Percentiles rank a stretch among this genome's conserved stretches.
Evolutionary conservation across 2,888 invertebrate species (phyloP).

Genomic region (Noctua comes): DNA sequence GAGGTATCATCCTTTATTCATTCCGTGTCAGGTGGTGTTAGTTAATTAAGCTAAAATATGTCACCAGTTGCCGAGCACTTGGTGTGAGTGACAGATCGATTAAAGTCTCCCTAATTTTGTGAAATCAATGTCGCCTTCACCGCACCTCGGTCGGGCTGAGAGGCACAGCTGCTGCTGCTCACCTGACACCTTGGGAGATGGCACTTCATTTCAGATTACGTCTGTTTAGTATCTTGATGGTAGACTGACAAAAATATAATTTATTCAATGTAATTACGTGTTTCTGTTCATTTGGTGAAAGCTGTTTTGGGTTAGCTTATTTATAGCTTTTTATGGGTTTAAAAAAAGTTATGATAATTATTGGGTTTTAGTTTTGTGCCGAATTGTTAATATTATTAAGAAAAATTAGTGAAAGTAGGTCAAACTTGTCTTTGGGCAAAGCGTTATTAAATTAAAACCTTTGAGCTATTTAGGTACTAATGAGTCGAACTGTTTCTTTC

Average conservation of each 20-base stretch:
- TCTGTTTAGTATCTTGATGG: constrained; percentile 43
- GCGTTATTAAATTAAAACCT: not conserved
- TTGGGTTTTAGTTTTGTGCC: constrained; percentile 23
- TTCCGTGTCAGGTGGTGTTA: constrained; percentile 54
- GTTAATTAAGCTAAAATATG: constrained; percentile 64
- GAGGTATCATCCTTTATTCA: constrained; percentile 43
- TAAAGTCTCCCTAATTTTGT: constrained; percentile 71
- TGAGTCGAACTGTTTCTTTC: not conserved
- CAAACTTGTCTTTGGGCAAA: not conserved
- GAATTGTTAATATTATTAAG: constrained; percentile 12
- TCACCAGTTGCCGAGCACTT: constrained; percentile 56
- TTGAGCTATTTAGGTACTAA: not conserved
- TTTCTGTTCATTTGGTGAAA: constrained; percentile 39
- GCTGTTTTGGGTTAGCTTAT: constrained; percentile 26
- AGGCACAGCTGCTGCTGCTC: constrained; percentile 47
- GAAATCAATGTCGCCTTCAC: constrained; percentile 64
- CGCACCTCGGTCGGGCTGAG: constrained; percentile 38
- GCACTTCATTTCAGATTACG: constrained; percentile 69
- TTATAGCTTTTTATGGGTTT: constrained; percentile 11
- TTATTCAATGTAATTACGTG: constrained; percentile 41
- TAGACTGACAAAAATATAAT: constrained; percentile 27
- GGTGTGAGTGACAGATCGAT: constrained; percentile 77
- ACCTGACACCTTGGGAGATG: constrained; percentile 62
- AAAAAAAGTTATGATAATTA: constrained; percentile 15
- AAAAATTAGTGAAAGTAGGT: constrained; percentile 24